A percentile compares a stretch with the other conserved stretches of the same genome.
Evolutionary conservation across 2,797 vertebrate species (phyloP).

Genomic region (Urosaurus nigricauda): DNA sequence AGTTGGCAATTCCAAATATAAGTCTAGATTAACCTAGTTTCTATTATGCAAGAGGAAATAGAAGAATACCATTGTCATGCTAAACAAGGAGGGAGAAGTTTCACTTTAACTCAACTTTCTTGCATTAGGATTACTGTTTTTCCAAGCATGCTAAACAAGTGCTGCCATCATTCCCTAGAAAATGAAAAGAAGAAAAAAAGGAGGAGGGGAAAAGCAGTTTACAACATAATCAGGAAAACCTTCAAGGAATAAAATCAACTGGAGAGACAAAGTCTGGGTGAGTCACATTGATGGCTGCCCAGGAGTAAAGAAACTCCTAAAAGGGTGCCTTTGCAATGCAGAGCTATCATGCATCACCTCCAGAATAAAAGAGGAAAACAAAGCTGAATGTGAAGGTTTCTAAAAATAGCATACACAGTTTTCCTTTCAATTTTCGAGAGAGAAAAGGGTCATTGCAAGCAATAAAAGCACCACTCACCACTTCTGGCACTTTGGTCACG

Average conservation of each 20-base stretch:
- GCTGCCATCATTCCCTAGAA: neutral
- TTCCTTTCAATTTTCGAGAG: slow-evolving; percentile 49
- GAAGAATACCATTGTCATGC: neutral
- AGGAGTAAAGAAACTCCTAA: slow-evolving; percentile 39
- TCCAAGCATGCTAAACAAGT: slow-evolving; percentile 25
- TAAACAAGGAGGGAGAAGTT: neutral
- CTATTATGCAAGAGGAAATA: fast-evolving
- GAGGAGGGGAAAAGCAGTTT: neutral
- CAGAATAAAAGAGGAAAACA: slow-evolving; percentile 47
- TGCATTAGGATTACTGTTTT: neutral
- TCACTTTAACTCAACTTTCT: neutral
- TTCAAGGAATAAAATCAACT: slow-evolving; percentile 29
- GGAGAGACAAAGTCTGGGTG: slow-evolving; percentile 23
- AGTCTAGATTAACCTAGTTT: neutral
- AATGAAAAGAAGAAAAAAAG: neutral
- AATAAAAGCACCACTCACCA: no score
- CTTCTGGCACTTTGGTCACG: no score
- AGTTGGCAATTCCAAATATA: neutral
- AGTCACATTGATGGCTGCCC: slow-evolving; percentile 40
- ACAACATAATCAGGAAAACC: slow-evolving; percentile 17
- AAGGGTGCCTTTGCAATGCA: slow-evolving; percentile 49
- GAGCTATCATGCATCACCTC: slow-evolving; percentile 8
- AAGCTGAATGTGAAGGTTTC: slow-evolving; percentile 35
- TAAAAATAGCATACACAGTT: slow-evolving; percentile 29
- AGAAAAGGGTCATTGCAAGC: neutral